Percentiles rank a stretch among this genome's conserved stretches.
These are phyloP conservation scores for Eupithecia exiguata DNA, from an alignment of 2,888 invertebrate species.

Conservation along the genomic window DNA sequence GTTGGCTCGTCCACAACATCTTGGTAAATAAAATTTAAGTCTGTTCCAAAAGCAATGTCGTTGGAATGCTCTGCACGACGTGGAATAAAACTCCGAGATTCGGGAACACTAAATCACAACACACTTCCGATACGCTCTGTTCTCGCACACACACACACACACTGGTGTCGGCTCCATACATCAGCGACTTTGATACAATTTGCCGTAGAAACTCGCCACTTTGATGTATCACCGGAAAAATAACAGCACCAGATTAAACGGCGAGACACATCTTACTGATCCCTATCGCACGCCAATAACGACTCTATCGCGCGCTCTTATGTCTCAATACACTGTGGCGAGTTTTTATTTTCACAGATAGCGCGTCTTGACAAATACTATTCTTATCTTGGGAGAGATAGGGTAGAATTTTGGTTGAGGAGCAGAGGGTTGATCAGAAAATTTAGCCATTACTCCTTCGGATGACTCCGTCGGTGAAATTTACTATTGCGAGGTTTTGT, in stretches of 20 bases:
- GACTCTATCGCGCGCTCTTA: constrained; percentile 39
- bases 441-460: constrained; percentile 66
- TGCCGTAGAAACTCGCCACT: constrained; percentile 70
- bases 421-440: constrained; percentile 54
- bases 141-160: constrained; percentile 30
- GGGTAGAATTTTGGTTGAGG: constrained; percentile 27
- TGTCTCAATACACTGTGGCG: constrained; percentile 37
- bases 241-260: constrained; percentile 72
- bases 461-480: constrained; percentile 70
- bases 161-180: constrained; percentile 54
- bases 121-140: constrained; percentile 32
- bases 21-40: constrained; percentile 21
- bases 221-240: constrained; percentile 78
- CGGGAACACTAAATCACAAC: constrained; percentile 36
- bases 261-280: constrained; percentile 51
- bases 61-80: constrained; percentile 29
- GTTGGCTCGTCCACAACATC: constrained; percentile 20
- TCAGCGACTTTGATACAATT: constrained; percentile 76
- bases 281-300: constrained; percentile 32
- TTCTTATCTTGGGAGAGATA: constrained; percentile 28
- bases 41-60: constrained; percentile 28
- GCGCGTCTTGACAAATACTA: constrained; percentile 23
- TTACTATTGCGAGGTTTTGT: constrained; percentile 69
- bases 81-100: constrained; percentile 30
- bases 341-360: constrained; percentile 35